Evolutionary conservation across 37 sponge, comb jelly and placozoan species (phyloP).

Genomic region (Chondrilla cf. caribensis): DNA sequence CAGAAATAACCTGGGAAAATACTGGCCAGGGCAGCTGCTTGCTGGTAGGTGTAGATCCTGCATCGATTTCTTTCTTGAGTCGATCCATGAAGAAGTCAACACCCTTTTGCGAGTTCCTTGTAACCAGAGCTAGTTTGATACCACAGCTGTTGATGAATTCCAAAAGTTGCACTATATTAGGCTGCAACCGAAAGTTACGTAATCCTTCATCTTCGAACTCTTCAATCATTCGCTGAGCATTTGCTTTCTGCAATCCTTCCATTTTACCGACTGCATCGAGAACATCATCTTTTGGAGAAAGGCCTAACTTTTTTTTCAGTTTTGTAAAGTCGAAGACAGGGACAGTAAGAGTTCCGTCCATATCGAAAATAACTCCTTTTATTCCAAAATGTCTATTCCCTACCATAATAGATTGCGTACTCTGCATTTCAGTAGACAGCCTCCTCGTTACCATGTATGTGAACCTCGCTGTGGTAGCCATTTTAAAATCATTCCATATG

Average conservation of each 20-base stretch:
- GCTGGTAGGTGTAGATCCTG: background rate
- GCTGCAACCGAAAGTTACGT: constrained; percentile 36
- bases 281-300: constrained; percentile 38
- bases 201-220: constrained; percentile 58
- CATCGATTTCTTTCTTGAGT: constrained; percentile 24
- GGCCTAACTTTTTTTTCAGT: constrained; percentile 23
- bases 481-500: too few species aligned
- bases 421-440: too few species aligned
- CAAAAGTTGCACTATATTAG: constrained; percentile 49
- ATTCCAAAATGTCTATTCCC: background rate
- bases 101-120: constrained; percentile 41
- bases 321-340: constrained; percentile 49
- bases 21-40: constrained; percentile 26
- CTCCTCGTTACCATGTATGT: too few species aligned
- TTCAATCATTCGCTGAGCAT: constrained; percentile 48
- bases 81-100: constrained; percentile 32
- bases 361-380: constrained; percentile 69
- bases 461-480: too few species aligned
- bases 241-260: constrained; percentile 31
- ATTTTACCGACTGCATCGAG: constrained; percentile 29
- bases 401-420: too few species aligned
- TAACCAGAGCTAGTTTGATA: constrained; percentile 47
- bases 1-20: constrained; percentile 52
- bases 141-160: constrained; percentile 26
- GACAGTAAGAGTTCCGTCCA: constrained; percentile 77